Percentiles rank a stretch among this genome's conserved stretches.
Evolutionary conservation across 2,888 invertebrate species (phyloP).

Genomic region (Tipula lateralis): DNA sequence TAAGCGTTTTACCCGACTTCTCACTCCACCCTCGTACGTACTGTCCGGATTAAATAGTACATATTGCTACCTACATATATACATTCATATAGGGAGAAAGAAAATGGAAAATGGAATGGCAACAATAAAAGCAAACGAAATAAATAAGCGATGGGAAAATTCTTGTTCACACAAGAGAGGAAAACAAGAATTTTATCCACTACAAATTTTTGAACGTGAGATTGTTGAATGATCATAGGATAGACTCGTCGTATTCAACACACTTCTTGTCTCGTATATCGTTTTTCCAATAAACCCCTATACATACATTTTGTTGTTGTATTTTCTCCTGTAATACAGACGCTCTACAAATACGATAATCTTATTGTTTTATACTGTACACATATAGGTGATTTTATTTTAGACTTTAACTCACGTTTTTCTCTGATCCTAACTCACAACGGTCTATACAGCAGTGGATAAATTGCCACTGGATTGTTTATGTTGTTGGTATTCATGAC

Average conservation of each 20-base stretch:
- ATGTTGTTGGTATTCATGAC: too few species aligned
- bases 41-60: too few species aligned
- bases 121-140: background rate
- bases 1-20: too few species aligned
- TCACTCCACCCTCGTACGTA: too few species aligned
- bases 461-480: too few species aligned
- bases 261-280: background rate
- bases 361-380: background rate
- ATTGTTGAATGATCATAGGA: background rate
- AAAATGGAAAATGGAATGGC: background rate
- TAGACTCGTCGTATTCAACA: background rate
- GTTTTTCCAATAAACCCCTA: background rate
- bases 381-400: background rate
- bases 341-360: background rate
- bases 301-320: background rate
- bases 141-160: background rate
- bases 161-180: background rate
- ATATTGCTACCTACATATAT: too few species aligned
- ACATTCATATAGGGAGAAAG: too few species aligned
- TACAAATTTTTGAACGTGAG: constrained; percentile 1
- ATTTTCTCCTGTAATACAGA: background rate
- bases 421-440: background rate
- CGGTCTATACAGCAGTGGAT: background rate
- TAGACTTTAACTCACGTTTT: background rate
- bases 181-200: background rate